phyloP scores from a whole-genome alignment of 1,140 invertebrate genomes.

The Drosophila persimilis region DNA sequence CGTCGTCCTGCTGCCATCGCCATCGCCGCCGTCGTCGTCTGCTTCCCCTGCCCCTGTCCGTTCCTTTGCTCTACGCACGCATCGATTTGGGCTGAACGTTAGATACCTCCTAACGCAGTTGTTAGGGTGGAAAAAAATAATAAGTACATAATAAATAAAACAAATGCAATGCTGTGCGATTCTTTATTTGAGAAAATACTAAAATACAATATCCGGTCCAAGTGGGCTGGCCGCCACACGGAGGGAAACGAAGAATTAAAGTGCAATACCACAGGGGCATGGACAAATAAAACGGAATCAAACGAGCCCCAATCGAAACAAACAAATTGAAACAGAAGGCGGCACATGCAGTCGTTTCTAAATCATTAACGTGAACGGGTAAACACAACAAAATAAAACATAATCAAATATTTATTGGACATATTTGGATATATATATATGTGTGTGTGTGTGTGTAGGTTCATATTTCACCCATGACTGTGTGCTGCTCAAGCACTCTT shows the following conservation, averaged over 20 bases:
- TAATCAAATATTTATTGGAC: too few species aligned
- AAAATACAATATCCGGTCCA: neutral
- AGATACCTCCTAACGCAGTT: slow-evolving; percentile 82
- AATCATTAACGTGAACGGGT: too few species aligned
- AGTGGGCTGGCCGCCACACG: neutral
- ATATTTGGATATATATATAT: too few species aligned
- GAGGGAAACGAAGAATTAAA: slow-evolving; percentile 5
- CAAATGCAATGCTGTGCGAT: slow-evolving; percentile 41
- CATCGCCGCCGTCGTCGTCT: slow-evolving; percentile 17
- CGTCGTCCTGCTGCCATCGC: slow-evolving; percentile 39
- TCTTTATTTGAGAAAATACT: slow-evolving; percentile 27
- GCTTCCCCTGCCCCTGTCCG: slow-evolving; percentile 32
- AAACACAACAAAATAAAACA: too few species aligned
- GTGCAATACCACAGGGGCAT: slow-evolving; percentile 9
- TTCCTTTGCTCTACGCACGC: slow-evolving; percentile 68
- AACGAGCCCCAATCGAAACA: too few species aligned
- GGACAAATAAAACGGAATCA: slow-evolving; percentile 7
- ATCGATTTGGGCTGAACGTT: slow-evolving; percentile 82
- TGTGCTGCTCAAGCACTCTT: too few species aligned
- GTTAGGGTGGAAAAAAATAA: slow-evolving; percentile 77
- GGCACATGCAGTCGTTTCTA: too few species aligned
- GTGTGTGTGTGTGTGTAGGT: too few species aligned
- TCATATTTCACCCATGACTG: too few species aligned
- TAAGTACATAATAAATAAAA: slow-evolving; percentile 51
- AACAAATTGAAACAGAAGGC: too few species aligned